phyloP scores from a whole-genome alignment of 1,140 invertebrate genomes.

The Drosophila kikkawai region DNA sequence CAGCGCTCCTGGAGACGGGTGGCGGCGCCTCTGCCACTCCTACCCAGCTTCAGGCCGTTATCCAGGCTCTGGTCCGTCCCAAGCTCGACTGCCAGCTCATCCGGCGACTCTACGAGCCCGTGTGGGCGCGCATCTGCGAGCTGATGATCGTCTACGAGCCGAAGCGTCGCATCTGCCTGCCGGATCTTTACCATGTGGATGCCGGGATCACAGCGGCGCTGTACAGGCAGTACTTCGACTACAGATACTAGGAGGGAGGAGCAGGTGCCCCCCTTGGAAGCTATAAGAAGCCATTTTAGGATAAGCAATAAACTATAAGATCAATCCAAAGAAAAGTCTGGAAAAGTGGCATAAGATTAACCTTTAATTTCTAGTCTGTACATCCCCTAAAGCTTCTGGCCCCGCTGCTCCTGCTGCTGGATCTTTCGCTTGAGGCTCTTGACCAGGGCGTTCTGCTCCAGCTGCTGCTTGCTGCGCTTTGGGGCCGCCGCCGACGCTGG shows the following conservation, averaged over 20 bases:
- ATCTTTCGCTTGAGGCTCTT: slow-evolving; percentile 91
- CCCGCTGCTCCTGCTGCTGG: slow-evolving; percentile 45
- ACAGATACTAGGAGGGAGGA: slow-evolving; percentile 53
- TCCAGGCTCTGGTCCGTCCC: slow-evolving; percentile 47
- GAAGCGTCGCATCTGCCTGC: slow-evolving; percentile 62
- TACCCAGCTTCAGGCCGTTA: slow-evolving; percentile 51
- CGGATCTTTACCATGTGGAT: slow-evolving; percentile 55
- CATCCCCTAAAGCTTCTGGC: slow-evolving; percentile 8
- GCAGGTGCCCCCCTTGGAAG: not conserved
- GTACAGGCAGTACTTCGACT: slow-evolving; percentile 74
- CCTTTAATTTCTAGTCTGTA: slow-evolving; percentile 2
- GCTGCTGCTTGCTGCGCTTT: slow-evolving; percentile 87
- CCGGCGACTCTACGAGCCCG: slow-evolving; percentile 41
- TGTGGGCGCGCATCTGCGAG: slow-evolving; percentile 68
- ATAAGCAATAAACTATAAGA: slow-evolving; percentile 11
- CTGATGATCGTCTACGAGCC: slow-evolving; percentile 67
- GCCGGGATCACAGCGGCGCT: slow-evolving; percentile 54
- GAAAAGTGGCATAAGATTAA: not conserved
- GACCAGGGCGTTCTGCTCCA: slow-evolving; percentile 88
- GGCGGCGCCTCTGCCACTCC: slow-evolving; percentile 4
- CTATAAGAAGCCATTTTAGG: no score
- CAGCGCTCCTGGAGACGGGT: slow-evolving; percentile 20
- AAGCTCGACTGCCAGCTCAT: slow-evolving; percentile 64
- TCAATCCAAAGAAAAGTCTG: not conserved
- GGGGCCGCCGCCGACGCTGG: slow-evolving; percentile 61